A percentile compares a stretch with the other conserved stretches of the same genome.
phyloP scores from a whole-genome alignment of 1,140 invertebrate genomes.

The Megathymus violae region DNA sequence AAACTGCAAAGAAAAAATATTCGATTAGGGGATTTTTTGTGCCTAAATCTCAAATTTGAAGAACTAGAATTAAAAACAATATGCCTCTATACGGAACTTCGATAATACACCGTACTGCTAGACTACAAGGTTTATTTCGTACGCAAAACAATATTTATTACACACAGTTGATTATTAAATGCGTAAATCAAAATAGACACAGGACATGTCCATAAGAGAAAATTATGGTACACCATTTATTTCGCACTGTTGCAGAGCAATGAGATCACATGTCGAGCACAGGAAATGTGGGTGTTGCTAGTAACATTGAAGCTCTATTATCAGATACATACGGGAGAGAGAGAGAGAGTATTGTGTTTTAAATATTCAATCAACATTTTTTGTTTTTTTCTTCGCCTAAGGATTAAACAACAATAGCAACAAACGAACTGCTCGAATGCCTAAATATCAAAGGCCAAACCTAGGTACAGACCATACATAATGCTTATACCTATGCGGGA shows the following conservation, averaged over 20 bases:
- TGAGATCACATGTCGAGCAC: conserved; percentile 27
- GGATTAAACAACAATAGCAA: conserved; percentile 56
- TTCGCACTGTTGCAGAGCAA: conserved; percentile 21
- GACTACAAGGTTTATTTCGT: not conserved
- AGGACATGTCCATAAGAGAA: conserved; percentile 16
- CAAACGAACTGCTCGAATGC: conserved; percentile 55
- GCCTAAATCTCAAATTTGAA: conserved; percentile 9
- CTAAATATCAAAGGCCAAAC: conserved; percentile 54
- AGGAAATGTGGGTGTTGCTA: conserved; percentile 40
- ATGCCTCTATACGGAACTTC: conserved; percentile 1
- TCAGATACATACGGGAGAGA: conserved; percentile 30
- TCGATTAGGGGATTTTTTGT: conserved; percentile 11
- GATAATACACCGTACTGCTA: conserved; percentile 15
- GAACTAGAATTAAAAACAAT: not conserved
- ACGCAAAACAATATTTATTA: conserved; percentile 21
- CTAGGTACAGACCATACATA: conserved; percentile 55
- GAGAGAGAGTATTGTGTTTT: conserved; percentile 39
- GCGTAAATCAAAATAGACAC: conserved; percentile 25
- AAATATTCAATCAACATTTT: conserved; percentile 38
- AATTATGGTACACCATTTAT: conserved; percentile 22
- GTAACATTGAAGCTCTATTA: conserved; percentile 34
- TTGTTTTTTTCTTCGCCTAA: conserved; percentile 46
- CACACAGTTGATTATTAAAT: conserved; percentile 10
- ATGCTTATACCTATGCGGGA: conserved; percentile 49
- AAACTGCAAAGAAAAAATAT: conserved; percentile 16